A percentile compares a stretch with the other conserved stretches of the same genome.
These are phyloP conservation scores for Lutjanus argentimaculatus DNA, from an alignment of 2,797 vertebrate species.

Conservation along the genomic window DNA sequence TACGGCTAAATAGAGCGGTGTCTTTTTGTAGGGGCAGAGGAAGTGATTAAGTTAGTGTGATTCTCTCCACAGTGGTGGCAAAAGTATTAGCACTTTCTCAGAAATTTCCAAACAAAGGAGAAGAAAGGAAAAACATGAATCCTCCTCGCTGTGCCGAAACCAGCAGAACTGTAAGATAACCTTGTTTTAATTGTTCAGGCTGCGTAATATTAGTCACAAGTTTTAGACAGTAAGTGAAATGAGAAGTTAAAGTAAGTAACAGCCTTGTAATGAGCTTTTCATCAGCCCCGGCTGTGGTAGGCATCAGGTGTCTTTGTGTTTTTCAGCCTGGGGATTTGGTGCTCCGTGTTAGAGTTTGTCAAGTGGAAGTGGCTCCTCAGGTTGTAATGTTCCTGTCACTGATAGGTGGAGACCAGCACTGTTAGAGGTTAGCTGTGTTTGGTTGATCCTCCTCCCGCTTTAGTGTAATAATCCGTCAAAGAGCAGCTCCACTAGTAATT, in stretches of 20 bases:
- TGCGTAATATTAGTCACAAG: slow-evolving; percentile 1
- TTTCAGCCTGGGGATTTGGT: slow-evolving; percentile 39
- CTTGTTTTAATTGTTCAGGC: neutral
- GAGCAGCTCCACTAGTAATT: slow-evolving; percentile 85
- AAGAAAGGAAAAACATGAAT: too few species aligned
- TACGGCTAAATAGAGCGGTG: neutral
- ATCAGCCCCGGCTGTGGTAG: slow-evolving; percentile 8
- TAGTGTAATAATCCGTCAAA: slow-evolving; percentile 85
- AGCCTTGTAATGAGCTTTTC: slow-evolving; percentile 14
- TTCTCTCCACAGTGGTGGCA: neutral
- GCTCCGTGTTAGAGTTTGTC: slow-evolving; percentile 72
- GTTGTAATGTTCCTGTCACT: slow-evolving; percentile 77
- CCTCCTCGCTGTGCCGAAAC: too few species aligned
- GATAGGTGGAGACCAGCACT: slow-evolving; percentile 81
- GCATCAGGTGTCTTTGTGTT: slow-evolving; percentile 24
- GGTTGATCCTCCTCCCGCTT: slow-evolving; percentile 85
- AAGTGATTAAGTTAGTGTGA: neutral
- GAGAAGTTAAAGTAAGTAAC: slow-evolving; percentile 8
- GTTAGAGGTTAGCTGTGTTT: slow-evolving; percentile 83
- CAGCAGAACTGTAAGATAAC: neutral
- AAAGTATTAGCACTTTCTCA: neutral
- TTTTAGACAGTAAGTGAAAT: slow-evolving; percentile 10
- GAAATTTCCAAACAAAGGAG: neutral
- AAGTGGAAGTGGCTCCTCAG: slow-evolving; percentile 75
- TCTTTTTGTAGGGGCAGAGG: too few species aligned